Conservation (phyloP, 2,797 vertebrate genomes). For the Pantherophis vulpinus region DNA sequence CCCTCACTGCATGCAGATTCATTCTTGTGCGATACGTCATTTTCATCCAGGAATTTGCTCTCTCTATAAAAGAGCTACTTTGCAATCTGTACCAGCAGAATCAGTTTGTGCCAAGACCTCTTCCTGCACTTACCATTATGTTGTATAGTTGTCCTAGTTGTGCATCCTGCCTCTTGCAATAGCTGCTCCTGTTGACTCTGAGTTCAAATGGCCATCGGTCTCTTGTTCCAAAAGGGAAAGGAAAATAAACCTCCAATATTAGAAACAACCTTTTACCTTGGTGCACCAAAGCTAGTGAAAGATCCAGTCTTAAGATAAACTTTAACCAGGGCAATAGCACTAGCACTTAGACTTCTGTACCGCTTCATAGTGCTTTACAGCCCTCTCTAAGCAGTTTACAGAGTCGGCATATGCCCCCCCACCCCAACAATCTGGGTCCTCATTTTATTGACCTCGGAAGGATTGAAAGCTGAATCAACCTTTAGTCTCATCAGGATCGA, state of each 20-base stretch:
- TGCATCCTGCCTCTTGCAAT: neutral
- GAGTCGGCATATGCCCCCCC: neutral
- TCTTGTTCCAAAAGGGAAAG: neutral
- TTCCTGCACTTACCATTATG: neutral
- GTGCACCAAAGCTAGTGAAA: neutral
- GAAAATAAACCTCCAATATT: neutral
- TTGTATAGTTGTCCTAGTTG: neutral
- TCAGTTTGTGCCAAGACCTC: neutral
- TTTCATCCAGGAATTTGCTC: neutral
- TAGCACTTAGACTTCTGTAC: neutral
- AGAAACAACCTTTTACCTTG: neutral
- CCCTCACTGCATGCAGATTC: neutral
- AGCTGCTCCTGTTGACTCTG: neutral
- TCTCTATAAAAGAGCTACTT: neutral
- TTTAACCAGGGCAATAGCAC: neutral
- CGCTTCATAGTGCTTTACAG: neutral
- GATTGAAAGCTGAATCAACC: neutral
- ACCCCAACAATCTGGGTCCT: neutral
- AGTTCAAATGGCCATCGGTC: neutral
- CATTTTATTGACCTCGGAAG: neutral
- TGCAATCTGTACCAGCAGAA: neutral
- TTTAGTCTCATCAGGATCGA: neutral
- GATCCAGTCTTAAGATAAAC: neutral
- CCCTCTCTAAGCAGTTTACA: neutral
- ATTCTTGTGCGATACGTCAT: neutral